A percentile compares a stretch with the other conserved stretches of the same genome.
phyloP scores from a whole-genome alignment of 2,113 vertebrate species.

The Notechis scutatus region DNA sequence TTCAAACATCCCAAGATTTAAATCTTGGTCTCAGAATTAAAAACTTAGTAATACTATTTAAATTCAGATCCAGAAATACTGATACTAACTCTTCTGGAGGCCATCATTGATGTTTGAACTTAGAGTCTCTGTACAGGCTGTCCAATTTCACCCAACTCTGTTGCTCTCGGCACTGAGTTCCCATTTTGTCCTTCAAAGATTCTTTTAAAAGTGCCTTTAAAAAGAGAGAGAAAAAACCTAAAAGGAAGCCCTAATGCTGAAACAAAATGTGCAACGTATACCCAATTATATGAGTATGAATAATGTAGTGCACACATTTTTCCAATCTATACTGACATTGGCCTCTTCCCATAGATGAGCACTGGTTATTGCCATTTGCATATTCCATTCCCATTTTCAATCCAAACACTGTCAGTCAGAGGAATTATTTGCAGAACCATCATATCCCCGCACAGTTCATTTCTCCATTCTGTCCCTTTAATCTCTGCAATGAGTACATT shows the following conservation, averaged over 20 bases:
- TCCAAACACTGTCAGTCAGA: slow-evolving; percentile 65
- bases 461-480: slow-evolving; percentile 18
- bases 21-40: not conserved
- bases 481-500: slow-evolving; percentile 46
- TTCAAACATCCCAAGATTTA: not conserved
- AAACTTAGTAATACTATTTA: not conserved
- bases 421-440: slow-evolving; percentile 64
- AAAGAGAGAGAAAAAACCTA: not conserved
- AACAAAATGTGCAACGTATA: not conserved
- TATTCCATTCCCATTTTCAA: slow-evolving; percentile 61
- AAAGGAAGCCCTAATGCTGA: not conserved
- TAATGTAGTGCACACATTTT: slow-evolving; percentile 7
- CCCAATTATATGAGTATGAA: slow-evolving; percentile 30
- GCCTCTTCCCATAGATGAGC: slow-evolving; percentile 63
- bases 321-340: slow-evolving; percentile 60
- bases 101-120: not conserved
- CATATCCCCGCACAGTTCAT: slow-evolving; percentile 66
- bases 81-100: not conserved
- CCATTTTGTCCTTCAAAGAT: not conserved
- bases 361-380: slow-evolving; percentile 66
- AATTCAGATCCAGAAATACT: no score
- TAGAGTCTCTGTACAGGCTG: not conserved
- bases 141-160: not conserved
- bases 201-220: not conserved
- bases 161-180: not conserved